Evolutionary conservation across 1,140 invertebrate genomes (phyloP).

Genomic region (Ridgeia piscesae): DNA sequence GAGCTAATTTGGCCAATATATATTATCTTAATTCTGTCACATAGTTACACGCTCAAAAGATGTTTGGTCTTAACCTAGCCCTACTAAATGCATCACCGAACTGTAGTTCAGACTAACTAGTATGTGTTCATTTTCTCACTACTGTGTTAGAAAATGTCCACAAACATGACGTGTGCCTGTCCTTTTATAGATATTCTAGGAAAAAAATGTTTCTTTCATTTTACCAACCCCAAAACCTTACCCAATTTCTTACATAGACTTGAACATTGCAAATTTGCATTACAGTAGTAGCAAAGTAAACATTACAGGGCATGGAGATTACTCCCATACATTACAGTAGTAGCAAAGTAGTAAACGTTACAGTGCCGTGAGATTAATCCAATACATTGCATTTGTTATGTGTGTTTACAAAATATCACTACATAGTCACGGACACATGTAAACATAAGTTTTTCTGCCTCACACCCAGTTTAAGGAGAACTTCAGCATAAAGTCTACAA

Average conservation of each 20-base stretch:
- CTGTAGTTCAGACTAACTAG: too few relatives aligned
- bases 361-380: too few relatives aligned
- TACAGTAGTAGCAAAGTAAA: background rate
- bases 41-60: too few relatives aligned
- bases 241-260: background rate
- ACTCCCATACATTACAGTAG: too few relatives aligned
- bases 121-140: background rate
- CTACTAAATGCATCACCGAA: too few relatives aligned
- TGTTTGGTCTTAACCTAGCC: too few relatives aligned
- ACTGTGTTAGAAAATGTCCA: background rate
- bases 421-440: background rate
- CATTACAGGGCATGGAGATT: background rate
- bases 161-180: background rate
- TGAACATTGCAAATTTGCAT: background rate
- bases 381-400: background rate
- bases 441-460: background rate
- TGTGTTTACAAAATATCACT: background rate
- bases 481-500: too few relatives aligned
- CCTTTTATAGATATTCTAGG: background rate
- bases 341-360: too few relatives aligned
- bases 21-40: too few relatives aligned
- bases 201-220: background rate
- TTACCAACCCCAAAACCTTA: background rate
- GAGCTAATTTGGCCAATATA: too few relatives aligned
- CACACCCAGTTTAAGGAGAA: too few relatives aligned